These are phyloP conservation scores for Paedocypris sp. DNA, from an alignment of 2,113 vertebrate species.

Conservation along the genomic window DNA sequence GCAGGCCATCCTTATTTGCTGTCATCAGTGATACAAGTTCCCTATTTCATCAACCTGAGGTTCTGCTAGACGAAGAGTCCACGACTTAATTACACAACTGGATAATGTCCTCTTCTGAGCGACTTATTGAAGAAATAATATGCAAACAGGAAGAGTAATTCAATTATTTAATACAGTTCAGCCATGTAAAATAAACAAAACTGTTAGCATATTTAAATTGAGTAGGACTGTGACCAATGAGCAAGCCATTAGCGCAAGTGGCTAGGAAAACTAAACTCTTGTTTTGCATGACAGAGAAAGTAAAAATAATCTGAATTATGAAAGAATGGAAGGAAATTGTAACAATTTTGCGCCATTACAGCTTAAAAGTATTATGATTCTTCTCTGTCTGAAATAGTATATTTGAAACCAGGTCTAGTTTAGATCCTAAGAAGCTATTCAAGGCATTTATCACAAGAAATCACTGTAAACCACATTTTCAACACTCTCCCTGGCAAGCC, in stretches of 20 bases:
- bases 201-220: too few relatives aligned
- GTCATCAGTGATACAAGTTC: constrained; percentile 38
- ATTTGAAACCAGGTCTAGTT: constrained; percentile 48
- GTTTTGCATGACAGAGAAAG: too few relatives aligned
- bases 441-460: constrained; percentile 51
- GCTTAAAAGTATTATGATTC: constrained; percentile 38
- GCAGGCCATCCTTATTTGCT: constrained; percentile 49
- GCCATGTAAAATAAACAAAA: too few relatives aligned
- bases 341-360: constrained; percentile 49
- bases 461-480: constrained; percentile 49
- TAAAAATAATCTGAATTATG: constrained; percentile 34
- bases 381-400: constrained; percentile 34
- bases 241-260: too few relatives aligned
- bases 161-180: too few relatives aligned
- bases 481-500: constrained; percentile 21
- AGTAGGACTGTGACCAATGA: too few relatives aligned
- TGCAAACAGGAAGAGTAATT: too few relatives aligned
- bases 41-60: constrained; percentile 2
- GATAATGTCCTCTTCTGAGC: too few relatives aligned
- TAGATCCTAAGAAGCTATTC: constrained; percentile 46
- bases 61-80: background rate
- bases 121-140: too few relatives aligned
- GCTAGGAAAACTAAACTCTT: too few relatives aligned
- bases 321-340: constrained; percentile 43
- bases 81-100: too few relatives aligned